Conservation (phyloP, 2,113 vertebrate genomes). For the Anoplopoma fimbria region DNA sequence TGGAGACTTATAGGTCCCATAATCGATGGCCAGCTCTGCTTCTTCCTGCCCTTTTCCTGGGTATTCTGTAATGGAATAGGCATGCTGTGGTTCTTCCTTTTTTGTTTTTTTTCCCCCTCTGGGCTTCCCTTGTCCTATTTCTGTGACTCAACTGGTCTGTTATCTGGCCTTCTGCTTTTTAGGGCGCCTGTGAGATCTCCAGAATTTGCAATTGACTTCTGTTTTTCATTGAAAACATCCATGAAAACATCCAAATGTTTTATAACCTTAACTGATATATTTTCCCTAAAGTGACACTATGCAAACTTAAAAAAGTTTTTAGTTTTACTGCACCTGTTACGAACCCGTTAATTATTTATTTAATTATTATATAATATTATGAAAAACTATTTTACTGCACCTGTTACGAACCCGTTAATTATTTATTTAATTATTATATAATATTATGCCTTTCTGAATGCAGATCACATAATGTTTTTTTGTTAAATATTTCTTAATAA, state of each 20-base stretch:
- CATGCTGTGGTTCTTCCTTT: background rate
- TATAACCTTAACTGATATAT: background rate
- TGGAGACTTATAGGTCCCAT: background rate
- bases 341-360: background rate
- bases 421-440: background rate
- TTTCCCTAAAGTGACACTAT: background rate
- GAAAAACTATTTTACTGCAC: background rate
- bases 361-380: background rate
- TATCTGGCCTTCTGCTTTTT: background rate
- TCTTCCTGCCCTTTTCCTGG: background rate
- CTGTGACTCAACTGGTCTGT: background rate
- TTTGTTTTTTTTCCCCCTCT: background rate
- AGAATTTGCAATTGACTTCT: background rate
- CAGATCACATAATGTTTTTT: background rate
- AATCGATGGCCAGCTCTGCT: background rate
- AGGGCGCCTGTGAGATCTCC: background rate
- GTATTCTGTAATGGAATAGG: background rate
- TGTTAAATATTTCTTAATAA: no score
- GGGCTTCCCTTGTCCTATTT: background rate
- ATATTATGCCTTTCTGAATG: background rate
- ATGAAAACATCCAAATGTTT: background rate
- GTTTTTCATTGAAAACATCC: background rate
- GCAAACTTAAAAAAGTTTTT: no score
- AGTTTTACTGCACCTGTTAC: background rate
- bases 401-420: constrained; percentile 1